Base-by-base conservation (phyloP, 2,888 invertebrate species). In the Deroplatys truncata region DNA sequence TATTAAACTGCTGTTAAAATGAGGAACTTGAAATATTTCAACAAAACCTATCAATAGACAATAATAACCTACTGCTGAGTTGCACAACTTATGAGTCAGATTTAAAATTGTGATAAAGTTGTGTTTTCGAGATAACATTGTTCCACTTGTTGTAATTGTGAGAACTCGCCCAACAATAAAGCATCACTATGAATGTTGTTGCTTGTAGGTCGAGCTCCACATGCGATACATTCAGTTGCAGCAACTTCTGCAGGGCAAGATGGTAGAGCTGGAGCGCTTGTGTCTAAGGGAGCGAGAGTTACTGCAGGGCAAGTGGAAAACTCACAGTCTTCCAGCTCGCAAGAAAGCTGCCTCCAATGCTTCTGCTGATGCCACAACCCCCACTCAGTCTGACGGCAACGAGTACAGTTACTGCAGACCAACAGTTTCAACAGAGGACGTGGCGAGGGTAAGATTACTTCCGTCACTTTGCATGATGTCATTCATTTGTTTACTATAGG, bases 141-240 rank as follows among this genome's bases (percentile, higher is more conserved):
- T n/a, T n/a, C n/a, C n/a, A n/a, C n/a, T n/a, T n/a, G n/a, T n/a
- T n/a, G n/a, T n/a, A n/a, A n/a, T n/a, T n/a, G n/a, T n/a, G n/a
- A n/a, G n/a, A n/a, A n/a, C n/a, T n/a, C n/a, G n/a, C n/a, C n/a
- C n/a, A n/a, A n/a, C n/a, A n/a, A n/a, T n/a, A n/a, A n/a, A n/a
- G n/a, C n/a, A n/a, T n/a, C n/a, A n/a, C n/a, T n/a, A 43, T 43
- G 43, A 43, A 13, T 35, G 35, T 43, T 43, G 13, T 7, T 83
- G 56, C 1, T 25, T 20, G 8, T 91, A 96, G 96, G 96, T 98
- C 83, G 98, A 98, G 92, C 95, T 99, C 0, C 98, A 99, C 93
- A 97, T 98, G 95, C 96, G 98, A 90, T 98, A 98, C 92, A 97
- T 99, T 91, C 98, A 98, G 92, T 94, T 99, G 56, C 98, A 98